Evolutionary conservation across 2,113 vertebrate genomes (phyloP).

Genomic region (Ictalurus punctatus): DNA sequence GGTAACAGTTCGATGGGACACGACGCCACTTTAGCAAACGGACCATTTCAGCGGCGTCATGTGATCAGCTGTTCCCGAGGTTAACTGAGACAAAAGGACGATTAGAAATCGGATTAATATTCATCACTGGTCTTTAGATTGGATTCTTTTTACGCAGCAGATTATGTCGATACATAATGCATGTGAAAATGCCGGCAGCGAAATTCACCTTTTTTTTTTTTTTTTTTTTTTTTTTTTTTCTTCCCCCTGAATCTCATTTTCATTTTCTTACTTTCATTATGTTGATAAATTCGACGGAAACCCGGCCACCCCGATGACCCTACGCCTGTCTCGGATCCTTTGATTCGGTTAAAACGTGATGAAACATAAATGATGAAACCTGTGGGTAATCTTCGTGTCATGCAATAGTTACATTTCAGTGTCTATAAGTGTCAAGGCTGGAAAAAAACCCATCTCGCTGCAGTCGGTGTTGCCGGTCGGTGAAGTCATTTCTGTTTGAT

Average conservation of each 20-base stretch:
- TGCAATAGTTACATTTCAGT: constrained; percentile 2
- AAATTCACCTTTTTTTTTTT: neutral
- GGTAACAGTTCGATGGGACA: neutral
- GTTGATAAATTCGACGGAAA: neutral
- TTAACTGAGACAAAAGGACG: neutral
- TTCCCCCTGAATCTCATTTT: neutral
- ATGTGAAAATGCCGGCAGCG: neutral
- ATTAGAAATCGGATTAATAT: neutral
- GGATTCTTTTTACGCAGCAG: neutral
- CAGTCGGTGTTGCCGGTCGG: neutral
- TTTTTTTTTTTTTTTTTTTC: neutral
- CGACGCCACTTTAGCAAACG: too few relatives aligned
- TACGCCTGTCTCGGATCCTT: neutral
- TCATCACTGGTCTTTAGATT: neutral
- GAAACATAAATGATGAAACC: constrained; percentile 32
- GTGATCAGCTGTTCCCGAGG: neutral
- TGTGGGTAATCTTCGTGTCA: neutral
- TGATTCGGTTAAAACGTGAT: constrained; percentile 5
- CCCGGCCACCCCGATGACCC: neutral
- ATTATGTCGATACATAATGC: neutral
- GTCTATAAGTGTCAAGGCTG: neutral
- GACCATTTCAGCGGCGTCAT: neutral
- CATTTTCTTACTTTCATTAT: neutral
- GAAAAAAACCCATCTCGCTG: neutral
- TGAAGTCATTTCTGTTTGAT: constrained; percentile 20